These are phyloP conservation scores for Epicampocera succincta DNA, from an alignment of 2,888 invertebrate genomes.

Conservation along the genomic window DNA sequence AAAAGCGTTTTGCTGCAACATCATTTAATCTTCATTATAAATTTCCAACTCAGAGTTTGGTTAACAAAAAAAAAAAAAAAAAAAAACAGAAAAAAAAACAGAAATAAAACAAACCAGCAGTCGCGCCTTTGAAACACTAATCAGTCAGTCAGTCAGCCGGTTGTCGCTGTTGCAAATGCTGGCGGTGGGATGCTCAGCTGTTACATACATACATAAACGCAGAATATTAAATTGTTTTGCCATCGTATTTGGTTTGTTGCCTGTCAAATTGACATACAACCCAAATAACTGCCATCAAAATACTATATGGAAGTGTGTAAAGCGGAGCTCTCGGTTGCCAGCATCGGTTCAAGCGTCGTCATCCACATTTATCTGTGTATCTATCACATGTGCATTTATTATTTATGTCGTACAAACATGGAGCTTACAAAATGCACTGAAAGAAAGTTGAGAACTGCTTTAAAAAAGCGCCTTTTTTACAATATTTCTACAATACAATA, in stretches of 20 bases:
- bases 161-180: constrained; percentile 26
- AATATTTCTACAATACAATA: no score
- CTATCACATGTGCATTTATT: background rate
- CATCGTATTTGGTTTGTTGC: constrained; percentile 41
- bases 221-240: constrained; percentile 24
- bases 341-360: constrained; percentile 22
- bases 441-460: background rate
- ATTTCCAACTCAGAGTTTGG: constrained; percentile 54
- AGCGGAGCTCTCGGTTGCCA: background rate
- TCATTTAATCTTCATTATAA: constrained; percentile 65
- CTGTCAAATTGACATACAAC: constrained; percentile 58
- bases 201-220: background rate
- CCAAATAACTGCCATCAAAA: constrained; percentile 37
- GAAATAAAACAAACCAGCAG: background rate
- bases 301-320: constrained; percentile 7
- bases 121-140: constrained; percentile 3
- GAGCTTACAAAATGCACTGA: constrained; percentile 20
- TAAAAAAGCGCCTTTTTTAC: no score
- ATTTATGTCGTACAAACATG: constrained; percentile 2
- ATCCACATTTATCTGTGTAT: background rate
- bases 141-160: background rate
- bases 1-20: constrained; percentile 61
- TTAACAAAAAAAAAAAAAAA: constrained; percentile 31
- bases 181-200: background rate
- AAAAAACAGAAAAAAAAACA: constrained; percentile 2